Conservation (phyloP, 1,140 invertebrate species). For the Atta texana region DNA sequence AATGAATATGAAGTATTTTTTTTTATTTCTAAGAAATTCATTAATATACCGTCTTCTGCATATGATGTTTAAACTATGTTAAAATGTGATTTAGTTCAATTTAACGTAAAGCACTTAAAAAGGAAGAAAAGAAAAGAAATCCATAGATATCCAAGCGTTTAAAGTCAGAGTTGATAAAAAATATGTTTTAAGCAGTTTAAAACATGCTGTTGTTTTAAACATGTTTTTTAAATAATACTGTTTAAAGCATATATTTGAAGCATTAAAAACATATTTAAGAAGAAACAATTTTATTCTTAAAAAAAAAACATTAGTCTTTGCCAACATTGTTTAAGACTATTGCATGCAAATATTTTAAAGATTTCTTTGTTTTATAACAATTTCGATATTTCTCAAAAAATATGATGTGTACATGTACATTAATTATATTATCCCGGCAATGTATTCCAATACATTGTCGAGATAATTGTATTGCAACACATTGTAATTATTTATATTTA, state of each 20-base stretch:
- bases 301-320: no score
- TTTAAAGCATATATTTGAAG: no score
- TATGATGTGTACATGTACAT: not conserved
- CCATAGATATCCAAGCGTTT: conserved; percentile 30
- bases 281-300: no score
- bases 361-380: conserved; percentile 2
- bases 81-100: conserved; percentile 53
- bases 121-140: not conserved
- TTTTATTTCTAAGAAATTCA: conserved; percentile 43
- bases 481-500: conserved; percentile 18
- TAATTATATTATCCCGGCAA: not conserved
- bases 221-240: no score
- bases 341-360: not conserved
- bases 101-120: conserved; percentile 10
- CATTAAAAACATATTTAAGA: no score
- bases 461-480: not conserved
- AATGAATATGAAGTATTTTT: conserved; percentile 30
- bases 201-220: no score
- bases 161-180: no score
- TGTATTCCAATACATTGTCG: not conserved
- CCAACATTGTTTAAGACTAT: not conserved
- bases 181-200: no score
- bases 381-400: not conserved
- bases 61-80: conserved; percentile 24
- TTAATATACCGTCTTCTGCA: not conserved